These are phyloP conservation scores for Anhinga rufa DNA, from an alignment of 2,113 vertebrate species.

Conservation along the genomic window DNA sequence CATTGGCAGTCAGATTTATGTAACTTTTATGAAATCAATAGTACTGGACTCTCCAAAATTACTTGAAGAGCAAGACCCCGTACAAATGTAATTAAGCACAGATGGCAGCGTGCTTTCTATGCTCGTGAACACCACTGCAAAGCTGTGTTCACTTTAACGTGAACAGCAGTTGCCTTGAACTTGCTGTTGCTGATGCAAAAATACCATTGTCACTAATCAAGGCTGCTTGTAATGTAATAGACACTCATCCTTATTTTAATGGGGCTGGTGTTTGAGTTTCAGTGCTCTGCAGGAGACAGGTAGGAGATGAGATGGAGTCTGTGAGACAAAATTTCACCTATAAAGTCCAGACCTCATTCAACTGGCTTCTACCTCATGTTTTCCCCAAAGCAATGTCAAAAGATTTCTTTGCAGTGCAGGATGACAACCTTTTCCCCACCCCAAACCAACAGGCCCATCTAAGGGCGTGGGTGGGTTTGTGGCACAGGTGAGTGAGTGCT, in stretches of 20 bases:
- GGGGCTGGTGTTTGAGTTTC: neutral
- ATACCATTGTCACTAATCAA: neutral
- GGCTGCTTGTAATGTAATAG: neutral
- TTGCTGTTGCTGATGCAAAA: slow-evolving; percentile 1
- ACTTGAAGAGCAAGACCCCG: slow-evolving; percentile 15
- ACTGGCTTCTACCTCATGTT: neutral
- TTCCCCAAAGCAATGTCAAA: neutral
- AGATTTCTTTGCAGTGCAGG: neutral
- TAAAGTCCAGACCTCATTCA: neutral
- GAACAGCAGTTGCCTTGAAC: slow-evolving; percentile 38
- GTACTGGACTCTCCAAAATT: slow-evolving; percentile 18
- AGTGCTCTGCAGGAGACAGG: neutral
- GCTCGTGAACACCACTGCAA: neutral
- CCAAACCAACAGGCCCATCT: neutral
- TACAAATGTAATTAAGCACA: slow-evolving; percentile 46
- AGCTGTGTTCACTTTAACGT: neutral
- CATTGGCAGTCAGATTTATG: slow-evolving; percentile 38
- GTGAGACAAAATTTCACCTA: neutral
- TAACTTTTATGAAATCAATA: slow-evolving; percentile 51
- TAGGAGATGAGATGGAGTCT: neutral
- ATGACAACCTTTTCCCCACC: neutral
- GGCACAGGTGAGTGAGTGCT: neutral
- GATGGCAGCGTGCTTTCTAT: neutral
- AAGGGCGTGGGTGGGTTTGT: neutral
- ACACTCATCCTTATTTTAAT: neutral